Base-by-base conservation (phyloP, 2,888 invertebrate species). In the Rhynchonema sp. region DNA sequence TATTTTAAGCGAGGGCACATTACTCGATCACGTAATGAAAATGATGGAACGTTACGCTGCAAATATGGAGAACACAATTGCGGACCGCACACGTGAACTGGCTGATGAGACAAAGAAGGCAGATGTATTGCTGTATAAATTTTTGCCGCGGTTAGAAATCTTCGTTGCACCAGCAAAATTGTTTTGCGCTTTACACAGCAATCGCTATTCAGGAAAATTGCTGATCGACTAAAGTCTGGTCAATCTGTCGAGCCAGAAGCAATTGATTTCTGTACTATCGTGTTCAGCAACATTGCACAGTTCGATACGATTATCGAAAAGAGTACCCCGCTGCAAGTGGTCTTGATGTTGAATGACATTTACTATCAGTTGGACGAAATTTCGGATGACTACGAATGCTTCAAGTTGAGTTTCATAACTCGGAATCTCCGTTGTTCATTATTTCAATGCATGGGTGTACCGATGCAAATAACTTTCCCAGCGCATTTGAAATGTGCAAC, bases 21-120 rank as follows among this genome's bases (percentile, higher is more conserved):
- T 94, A 68, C 87, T 92, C 70, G 94, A 94, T 75, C 91, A 91
- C 72, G 91, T 92, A 90, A 86, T 92, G 80, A 85, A 86, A 0
- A 90, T 92, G 83, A 90, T 94, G 89, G 92, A 92, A 74, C 89
- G 89, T 72, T 91, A 92, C 72, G 90, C 92, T 22, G 89, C 86
- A 69, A 92, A 91, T 75, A 79, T 94, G 68, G 92, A 92, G 74
- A 86, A 83, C 0, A 78, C 92, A 1, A 91, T 92, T 0, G 88
- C 90, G 70, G 91, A 92, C 73, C 80, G 91, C 61, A 92, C 91
- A 0, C 87, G 88, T 74, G 88, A 89, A 73, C 77, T 94, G 61
- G 85, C 86, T 67, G 89, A 90, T 74, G 94, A 94, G 77, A 92
- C 92, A 75, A 88, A 89, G 77, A 92, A 91, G 79, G 89, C 73